phyloP scores from a whole-genome alignment of 2,888 invertebrate species.

The Tineola bisselliella region DNA sequence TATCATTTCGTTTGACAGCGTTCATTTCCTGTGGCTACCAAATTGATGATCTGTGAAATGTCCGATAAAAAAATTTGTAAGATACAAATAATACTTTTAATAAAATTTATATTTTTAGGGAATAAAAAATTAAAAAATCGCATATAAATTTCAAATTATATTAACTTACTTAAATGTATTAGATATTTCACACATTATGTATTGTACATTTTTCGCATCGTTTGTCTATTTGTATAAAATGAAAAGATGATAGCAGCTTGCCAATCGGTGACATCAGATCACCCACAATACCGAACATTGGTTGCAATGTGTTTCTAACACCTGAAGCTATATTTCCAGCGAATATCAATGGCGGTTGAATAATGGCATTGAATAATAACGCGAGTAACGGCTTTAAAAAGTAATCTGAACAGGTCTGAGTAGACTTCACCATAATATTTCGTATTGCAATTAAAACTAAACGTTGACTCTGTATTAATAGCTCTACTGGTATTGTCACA shows the following conservation, averaged over 20 bases:
- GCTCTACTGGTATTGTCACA: slow-evolving; percentile 70
- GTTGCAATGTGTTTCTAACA: slow-evolving; percentile 64
- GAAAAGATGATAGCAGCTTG: slow-evolving; percentile 27
- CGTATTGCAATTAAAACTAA: slow-evolving; percentile 20
- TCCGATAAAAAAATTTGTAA: too few species aligned
- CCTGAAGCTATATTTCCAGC: slow-evolving; percentile 70
- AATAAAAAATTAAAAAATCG: too few species aligned
- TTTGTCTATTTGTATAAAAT: slow-evolving; percentile 27
- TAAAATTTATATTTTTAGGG: too few species aligned
- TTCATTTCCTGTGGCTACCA: too few species aligned
- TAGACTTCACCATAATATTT: slow-evolving; percentile 25
- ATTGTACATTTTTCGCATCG: not conserved
- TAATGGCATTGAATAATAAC: slow-evolving; percentile 72
- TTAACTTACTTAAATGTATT: not conserved
- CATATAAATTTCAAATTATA: not conserved
- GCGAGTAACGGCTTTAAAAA: slow-evolving; percentile 76
- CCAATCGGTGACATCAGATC: slow-evolving; percentile 32
- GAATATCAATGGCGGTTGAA: slow-evolving; percentile 75
- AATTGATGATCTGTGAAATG: too few species aligned
- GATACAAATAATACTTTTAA: too few species aligned
- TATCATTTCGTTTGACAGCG: too few species aligned
- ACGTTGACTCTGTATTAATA: slow-evolving; percentile 56
- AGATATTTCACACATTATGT: not conserved
- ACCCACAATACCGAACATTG: slow-evolving; percentile 24
- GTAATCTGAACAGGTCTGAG: slow-evolving; percentile 64